Base-by-base conservation (phyloP, 2,113 vertebrate species). In the Crypturellus undulatus region DNA sequence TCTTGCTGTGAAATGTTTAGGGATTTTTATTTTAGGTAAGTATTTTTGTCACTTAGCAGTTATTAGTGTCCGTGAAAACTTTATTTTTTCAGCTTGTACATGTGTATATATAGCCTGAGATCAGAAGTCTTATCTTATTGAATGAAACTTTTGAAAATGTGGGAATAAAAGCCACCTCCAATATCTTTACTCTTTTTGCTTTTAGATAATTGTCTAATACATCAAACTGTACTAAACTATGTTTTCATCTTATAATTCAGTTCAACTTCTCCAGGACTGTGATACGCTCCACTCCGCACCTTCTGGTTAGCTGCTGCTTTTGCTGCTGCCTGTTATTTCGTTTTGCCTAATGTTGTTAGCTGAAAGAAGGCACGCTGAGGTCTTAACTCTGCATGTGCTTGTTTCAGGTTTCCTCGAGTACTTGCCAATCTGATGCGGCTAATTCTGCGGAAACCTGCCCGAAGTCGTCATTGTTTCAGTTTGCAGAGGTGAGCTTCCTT, bases 381-480 rank as follows among this genome's bases (percentile, higher is more conserved):
- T 65, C 71, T 96, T 81, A 96, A 96, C 26, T 42, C 40, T 42
- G 13, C 73, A 11, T 25, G 12, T 32, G 90, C 79, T 91, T 92
- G 5, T 97, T 97, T 76, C 96, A 98, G 99, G 93, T 98, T 89
- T 97, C 98, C 84, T 98, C 98, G n/a, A 98, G 96, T 87, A 96
- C 97, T 63, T 98, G 98, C 85, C 98, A 97, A 51, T 97, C 98
- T 87, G 98, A 98, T 96, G 93, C 97, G 92, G 90, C 98, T 87
- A 98, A 98, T 92, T 97, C 98, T 32, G 95, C 97, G 36, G 98
- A 98, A 92, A 93, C 96, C 73, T 98, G 98, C 94, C 98, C 98
- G 83, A 98, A 98, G 79, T 98, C 98, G 24, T 98, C 98, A 34
- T 95, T 98, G 82, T 98, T 99, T 96, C 98, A 98, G 71, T 98